Evolutionary conservation across 1,140 invertebrate genomes (phyloP), one percentile per base, ranked within the genome.

Genomic region (Magallana gigas): DNA sequence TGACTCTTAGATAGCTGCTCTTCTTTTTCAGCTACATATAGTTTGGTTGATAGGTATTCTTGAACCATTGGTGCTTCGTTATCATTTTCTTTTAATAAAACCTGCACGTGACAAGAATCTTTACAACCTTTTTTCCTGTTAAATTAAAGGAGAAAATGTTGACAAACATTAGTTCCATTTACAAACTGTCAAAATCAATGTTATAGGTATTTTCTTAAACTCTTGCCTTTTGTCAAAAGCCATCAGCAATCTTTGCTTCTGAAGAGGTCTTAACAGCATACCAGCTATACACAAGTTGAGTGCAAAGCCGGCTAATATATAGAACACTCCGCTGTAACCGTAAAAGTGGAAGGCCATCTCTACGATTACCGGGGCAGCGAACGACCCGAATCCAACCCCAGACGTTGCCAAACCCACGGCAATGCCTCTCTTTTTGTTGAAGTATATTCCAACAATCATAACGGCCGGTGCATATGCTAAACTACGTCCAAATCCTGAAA

Each of bases 321-420:
- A 57, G 18, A 91, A 90, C n/a, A 87, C 64, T 1, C 90, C 90
- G 11, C 58, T 80, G 68, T 88, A 92, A 23, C 85, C 85, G 76
- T 91, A 92, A n/a, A 88, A 85, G 7, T 84, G 64, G 68, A 94
- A 92, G 11, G 92, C 48, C 1, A 87, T 36, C 86, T 94, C 91
- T 9, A 93, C 86, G 0, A 95, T 1, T 1, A 92, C 91, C 18
- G 94, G 94, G 48, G 94, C 85, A 3, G 92, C 57, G 83, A 95
- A 94, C 0, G 92, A 91, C 8, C 94, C 95, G 11, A 94, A 76
- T 14, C 94, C 93, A 36, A 93, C 92, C 14, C 95, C 95, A 2
- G 94, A 91, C 4, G 92, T 93, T 0, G 93, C 91, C 1, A 95
- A 85, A 0, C 94, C 94, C 29, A 92, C 83, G 1, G 94, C 94